phyloP scores from a whole-genome alignment of 2,113 vertebrate genomes.

The Hyaena hyaena region DNA sequence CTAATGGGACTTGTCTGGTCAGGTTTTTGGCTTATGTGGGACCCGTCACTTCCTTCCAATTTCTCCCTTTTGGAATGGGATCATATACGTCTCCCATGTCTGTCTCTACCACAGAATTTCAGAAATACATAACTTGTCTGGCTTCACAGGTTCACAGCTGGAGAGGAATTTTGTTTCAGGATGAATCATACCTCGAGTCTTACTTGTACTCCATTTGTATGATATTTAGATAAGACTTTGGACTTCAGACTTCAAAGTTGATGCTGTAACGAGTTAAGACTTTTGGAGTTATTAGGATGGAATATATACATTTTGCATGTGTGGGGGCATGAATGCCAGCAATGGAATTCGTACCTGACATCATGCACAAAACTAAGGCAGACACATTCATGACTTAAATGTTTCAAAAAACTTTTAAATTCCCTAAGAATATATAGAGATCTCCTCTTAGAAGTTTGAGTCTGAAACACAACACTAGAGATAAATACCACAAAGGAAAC shows the following conservation, averaged over 20 bases:
- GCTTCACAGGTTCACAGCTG: not conserved
- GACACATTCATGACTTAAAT: not conserved
- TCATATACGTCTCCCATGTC: not conserved
- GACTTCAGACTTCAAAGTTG: not conserved
- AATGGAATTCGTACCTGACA: not conserved
- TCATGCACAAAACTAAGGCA: not conserved
- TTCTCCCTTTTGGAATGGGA: not conserved
- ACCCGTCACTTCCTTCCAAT: not conserved
- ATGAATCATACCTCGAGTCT: not conserved
- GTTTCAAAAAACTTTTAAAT: not conserved
- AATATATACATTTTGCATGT: not conserved
- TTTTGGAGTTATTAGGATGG: not conserved
- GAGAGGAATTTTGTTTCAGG: not conserved
- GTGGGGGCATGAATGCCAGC: not conserved
- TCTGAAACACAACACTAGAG: not conserved
- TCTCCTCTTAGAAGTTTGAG: not conserved
- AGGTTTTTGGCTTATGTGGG: not conserved
- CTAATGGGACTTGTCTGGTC: not conserved
- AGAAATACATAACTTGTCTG: not conserved
- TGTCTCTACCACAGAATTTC: not conserved
- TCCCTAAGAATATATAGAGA: not conserved
- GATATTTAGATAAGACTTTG: not conserved
- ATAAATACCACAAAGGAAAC: not conserved
- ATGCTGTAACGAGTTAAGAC: not conserved
- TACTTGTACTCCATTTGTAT: not conserved